A percentile compares a stretch with the other conserved stretches of the same genome.
Conservation (phyloP, 2,113 vertebrate genomes). For the Tetrax tetrax region DNA sequence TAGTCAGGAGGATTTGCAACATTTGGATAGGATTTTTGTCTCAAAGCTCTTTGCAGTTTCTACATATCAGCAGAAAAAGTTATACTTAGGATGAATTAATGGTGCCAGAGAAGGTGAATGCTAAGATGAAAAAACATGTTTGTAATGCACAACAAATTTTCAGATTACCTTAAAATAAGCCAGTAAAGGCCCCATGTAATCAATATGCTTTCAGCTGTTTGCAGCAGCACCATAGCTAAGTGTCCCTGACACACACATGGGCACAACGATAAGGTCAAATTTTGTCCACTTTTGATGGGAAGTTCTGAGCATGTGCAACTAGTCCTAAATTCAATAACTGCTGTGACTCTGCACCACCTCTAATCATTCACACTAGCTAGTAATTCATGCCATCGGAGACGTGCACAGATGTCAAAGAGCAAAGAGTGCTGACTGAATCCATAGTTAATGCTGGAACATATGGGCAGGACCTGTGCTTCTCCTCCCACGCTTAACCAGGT, state of each 20-base stretch:
- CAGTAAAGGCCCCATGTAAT: not conserved
- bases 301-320: not conserved
- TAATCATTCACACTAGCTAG: not conserved
- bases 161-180: not conserved
- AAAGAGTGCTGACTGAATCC: not conserved
- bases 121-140: not conserved
- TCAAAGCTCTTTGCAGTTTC: not conserved
- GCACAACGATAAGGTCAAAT: not conserved
- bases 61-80: not conserved
- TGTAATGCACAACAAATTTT: not conserved
- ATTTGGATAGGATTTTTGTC: not conserved
- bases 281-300: not conserved
- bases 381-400: not conserved
- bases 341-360: not conserved
- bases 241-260: not conserved
- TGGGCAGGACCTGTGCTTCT: rapidly evolving
- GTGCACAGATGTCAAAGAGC: not conserved
- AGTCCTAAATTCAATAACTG: not conserved
- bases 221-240: not conserved
- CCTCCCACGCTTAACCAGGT: not conserved
- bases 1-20: not conserved
- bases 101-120: not conserved
- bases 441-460: not conserved
- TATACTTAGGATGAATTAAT: not conserved
- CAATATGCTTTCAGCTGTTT: not conserved